Evolutionary conservation across 2,888 invertebrate species (phyloP).

Genomic region (Liodrosophila aerea): DNA sequence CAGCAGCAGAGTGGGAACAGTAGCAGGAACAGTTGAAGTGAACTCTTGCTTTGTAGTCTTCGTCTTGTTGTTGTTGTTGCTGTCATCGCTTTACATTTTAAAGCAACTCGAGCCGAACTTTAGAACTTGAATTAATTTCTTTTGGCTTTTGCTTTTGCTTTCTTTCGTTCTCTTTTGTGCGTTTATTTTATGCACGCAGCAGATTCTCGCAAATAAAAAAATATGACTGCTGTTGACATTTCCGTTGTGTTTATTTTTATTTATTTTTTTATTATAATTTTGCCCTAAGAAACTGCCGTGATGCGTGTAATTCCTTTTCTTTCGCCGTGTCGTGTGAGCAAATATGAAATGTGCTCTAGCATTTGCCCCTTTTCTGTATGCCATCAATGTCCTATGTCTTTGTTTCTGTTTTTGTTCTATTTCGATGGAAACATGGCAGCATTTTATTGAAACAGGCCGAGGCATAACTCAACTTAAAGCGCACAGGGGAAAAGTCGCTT

Average conservation of each 20-base stretch:
- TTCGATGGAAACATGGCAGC: too few species aligned
- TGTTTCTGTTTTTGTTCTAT: too few species aligned
- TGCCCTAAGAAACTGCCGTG: conserved; percentile 31
- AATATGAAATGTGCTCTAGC: not conserved
- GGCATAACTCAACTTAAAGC: too few species aligned
- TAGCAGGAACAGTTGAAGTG: conserved; percentile 21
- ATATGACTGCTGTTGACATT: conserved; percentile 71
- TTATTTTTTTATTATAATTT: not conserved
- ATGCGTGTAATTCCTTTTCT: conserved; percentile 32
- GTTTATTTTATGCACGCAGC: conserved; percentile 20
- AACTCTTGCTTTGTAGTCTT: conserved; percentile 20
- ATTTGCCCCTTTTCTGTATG: conserved; percentile 4
- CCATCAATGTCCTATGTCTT: too few species aligned
- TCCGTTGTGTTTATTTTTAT: conserved; percentile 2
- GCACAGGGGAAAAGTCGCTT: conserved; percentile 26
- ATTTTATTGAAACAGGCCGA: conserved; percentile 4
- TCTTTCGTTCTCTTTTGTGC: too few species aligned
- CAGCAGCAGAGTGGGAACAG: conserved; percentile 9
- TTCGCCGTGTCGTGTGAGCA: not conserved
- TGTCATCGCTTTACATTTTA: conserved; percentile 62
- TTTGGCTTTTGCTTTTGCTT: not conserved
- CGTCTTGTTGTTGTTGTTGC: not conserved
- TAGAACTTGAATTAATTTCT: conserved; percentile 69
- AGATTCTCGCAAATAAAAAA: conserved; percentile 37
- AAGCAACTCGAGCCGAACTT: conserved; percentile 55